Conservation (phyloP, 2,797 vertebrate species). For the Micropoecilia bifurca region DNA sequence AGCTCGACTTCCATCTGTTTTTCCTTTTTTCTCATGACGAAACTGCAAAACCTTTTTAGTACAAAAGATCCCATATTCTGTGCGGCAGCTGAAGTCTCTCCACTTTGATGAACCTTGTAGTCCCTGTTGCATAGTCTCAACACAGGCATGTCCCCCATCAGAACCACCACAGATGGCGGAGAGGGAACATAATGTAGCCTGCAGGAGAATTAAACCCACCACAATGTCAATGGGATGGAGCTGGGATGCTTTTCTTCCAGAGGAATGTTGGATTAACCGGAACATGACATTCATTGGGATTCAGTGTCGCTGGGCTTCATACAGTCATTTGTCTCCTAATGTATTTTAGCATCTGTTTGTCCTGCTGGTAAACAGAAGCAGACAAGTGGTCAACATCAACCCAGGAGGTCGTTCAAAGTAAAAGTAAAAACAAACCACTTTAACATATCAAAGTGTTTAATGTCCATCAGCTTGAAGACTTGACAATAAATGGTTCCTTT, state of each 20-base stretch:
- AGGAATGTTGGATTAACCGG: neutral
- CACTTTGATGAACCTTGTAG: constrained; percentile 24
- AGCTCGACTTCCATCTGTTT: neutral
- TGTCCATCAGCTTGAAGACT: neutral
- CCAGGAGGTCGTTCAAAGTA: neutral
- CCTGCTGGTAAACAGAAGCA: neutral
- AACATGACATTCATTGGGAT: constrained; percentile 4
- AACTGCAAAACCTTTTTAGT: neutral
- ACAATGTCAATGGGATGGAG: constrained; percentile 8
- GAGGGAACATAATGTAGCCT: constrained; percentile 14
- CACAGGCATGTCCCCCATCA: constrained; percentile 12
- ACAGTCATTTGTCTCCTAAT: neutral
- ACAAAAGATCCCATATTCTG: neutral
- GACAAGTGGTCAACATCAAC: neutral
- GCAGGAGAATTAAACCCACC: constrained; percentile 8
- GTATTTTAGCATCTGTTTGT: neutral
- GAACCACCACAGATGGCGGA: constrained; percentile 35
- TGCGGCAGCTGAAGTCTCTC: constrained; percentile 13
- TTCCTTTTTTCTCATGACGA: constrained; percentile 1
- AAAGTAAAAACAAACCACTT: neutral
- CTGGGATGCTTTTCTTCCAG: neutral
- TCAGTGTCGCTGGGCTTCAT: neutral
- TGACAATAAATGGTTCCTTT: neutral
- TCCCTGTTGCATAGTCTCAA: constrained; percentile 24
- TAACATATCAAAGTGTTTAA: neutral